These are phyloP conservation scores for Bursaphelenchus mucronatus DNA, from an alignment of 1,140 invertebrate genomes.

Conservation along the genomic window DNA sequence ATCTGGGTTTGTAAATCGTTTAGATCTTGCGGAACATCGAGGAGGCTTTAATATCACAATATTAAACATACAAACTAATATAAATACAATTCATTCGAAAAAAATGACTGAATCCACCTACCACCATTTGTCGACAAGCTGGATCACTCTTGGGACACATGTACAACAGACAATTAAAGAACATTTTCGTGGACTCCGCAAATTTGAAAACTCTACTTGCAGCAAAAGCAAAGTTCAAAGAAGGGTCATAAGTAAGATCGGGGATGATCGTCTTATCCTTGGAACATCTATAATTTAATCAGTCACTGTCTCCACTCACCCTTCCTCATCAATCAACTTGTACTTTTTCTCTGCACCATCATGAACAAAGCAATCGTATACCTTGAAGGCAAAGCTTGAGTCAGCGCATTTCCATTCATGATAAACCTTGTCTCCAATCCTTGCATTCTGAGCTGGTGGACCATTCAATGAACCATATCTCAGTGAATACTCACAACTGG, in stretches of 20 bases:
- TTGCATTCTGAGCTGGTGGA: slow-evolving; percentile 31
- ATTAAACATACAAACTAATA: no score
- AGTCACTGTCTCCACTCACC: slow-evolving; percentile 11
- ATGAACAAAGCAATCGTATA: slow-evolving; percentile 43
- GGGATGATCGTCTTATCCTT: slow-evolving; percentile 36
- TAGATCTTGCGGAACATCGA: no score
- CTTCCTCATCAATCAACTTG: slow-evolving; percentile 39
- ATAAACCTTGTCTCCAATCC: slow-evolving; percentile 34
- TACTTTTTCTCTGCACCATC: slow-evolving; percentile 35
- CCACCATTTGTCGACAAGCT: slow-evolving; percentile 19
- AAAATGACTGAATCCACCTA: neutral
- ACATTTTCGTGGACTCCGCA: slow-evolving; percentile 32
- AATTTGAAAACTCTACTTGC: slow-evolving; percentile 42
- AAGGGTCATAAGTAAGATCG: slow-evolving; percentile 30
- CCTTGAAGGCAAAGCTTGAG: slow-evolving; percentile 33
- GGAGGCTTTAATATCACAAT: no score
- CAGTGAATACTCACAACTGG: slow-evolving; percentile 25
- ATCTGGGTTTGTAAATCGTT: no score
- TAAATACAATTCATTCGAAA: no score
- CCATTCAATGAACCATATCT: slow-evolving; percentile 29
- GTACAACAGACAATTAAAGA: slow-evolving; percentile 45
- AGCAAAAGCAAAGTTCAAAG: slow-evolving; percentile 32
- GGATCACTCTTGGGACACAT: slow-evolving; percentile 44
- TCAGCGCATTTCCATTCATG: slow-evolving; percentile 39
- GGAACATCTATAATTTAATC: slow-evolving; percentile 24